Conservation (phyloP, 2,797 vertebrate species). For the Eutrigla gurnardus region DNA sequence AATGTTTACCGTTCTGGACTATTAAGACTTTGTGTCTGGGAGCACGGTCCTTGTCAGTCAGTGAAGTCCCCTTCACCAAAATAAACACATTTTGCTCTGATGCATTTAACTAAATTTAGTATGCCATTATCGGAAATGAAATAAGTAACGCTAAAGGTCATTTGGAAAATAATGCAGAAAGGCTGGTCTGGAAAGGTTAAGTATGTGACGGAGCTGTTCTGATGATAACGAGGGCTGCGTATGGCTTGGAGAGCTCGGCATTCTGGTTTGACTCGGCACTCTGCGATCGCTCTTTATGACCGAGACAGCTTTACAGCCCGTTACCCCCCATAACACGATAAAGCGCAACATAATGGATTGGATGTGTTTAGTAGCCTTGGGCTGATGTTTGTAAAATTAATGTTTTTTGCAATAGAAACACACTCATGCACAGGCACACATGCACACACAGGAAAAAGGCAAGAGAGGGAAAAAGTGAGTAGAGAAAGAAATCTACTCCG, state of each 20-base stretch:
- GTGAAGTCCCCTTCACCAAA: constrained; percentile 71
- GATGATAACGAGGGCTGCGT: constrained; percentile 79
- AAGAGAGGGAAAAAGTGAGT: constrained; percentile 30
- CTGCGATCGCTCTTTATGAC: constrained; percentile 85
- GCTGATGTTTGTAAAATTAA: constrained; percentile 87
- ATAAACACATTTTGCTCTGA: constrained; percentile 83
- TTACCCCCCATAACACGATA: constrained; percentile 85
- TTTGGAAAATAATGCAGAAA: constrained; percentile 85
- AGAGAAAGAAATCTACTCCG: constrained; percentile 61
- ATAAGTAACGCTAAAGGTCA: constrained; percentile 86
- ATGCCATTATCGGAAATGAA: constrained; percentile 84
- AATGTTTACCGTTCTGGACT: constrained; percentile 56
- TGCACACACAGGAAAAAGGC: constrained; percentile 48
- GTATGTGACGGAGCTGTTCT: constrained; percentile 83
- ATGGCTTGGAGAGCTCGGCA: constrained; percentile 72
- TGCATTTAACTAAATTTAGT: constrained; percentile 84
- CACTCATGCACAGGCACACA: constrained; percentile 61
- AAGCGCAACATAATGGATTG: constrained; percentile 85
- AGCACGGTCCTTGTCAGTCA: constrained; percentile 74
- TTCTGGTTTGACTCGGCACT: constrained; percentile 78
- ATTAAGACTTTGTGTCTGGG: constrained; percentile 45
- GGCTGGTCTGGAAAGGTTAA: constrained; percentile 85
- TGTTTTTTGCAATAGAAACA: constrained; percentile 83
- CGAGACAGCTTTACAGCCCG: constrained; percentile 86
- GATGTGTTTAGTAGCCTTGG: constrained; percentile 86